A percentile compares a stretch with the other conserved stretches of the same genome.
phyloP scores from a whole-genome alignment of 1,140 invertebrate genomes.

The Sminthurinus signatus region DNA sequence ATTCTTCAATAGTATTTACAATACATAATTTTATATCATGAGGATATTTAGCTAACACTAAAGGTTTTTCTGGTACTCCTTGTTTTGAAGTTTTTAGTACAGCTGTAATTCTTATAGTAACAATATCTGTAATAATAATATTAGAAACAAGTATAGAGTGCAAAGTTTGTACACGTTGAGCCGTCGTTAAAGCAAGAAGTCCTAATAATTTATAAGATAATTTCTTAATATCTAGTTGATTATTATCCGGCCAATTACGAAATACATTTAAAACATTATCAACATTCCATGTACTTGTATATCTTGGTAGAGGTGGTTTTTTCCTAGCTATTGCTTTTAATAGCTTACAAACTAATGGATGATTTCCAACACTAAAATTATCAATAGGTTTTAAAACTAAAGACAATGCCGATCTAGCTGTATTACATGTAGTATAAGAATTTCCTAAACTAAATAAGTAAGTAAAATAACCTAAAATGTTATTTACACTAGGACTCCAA shows the following conservation, averaged over 20 bases:
- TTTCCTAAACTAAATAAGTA: too few species aligned
- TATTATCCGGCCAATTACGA: background rate
- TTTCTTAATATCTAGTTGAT: background rate
- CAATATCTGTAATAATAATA: background rate
- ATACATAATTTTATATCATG: background rate
- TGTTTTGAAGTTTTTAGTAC: background rate
- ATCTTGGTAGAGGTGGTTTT: background rate
- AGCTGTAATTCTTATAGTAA: background rate
- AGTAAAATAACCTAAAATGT: background rate
- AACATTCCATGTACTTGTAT: constrained; percentile 3
- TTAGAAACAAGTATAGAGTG: background rate
- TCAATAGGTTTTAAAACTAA: background rate
- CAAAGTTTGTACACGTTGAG: background rate
- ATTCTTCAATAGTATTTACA: background rate
- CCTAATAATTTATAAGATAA: background rate
- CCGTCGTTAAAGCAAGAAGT: background rate
- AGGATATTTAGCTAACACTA: too few species aligned
- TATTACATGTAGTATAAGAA: background rate
- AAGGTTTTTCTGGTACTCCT: background rate
- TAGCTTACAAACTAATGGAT: background rate
- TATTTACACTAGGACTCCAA: background rate
- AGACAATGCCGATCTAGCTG: background rate
- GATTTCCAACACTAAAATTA: background rate
- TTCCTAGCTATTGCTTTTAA: background rate
- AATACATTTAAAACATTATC: background rate